phyloP scores from a whole-genome alignment of 2,888 invertebrate genomes.

The Synanthedon andrenaeformis region DNA sequence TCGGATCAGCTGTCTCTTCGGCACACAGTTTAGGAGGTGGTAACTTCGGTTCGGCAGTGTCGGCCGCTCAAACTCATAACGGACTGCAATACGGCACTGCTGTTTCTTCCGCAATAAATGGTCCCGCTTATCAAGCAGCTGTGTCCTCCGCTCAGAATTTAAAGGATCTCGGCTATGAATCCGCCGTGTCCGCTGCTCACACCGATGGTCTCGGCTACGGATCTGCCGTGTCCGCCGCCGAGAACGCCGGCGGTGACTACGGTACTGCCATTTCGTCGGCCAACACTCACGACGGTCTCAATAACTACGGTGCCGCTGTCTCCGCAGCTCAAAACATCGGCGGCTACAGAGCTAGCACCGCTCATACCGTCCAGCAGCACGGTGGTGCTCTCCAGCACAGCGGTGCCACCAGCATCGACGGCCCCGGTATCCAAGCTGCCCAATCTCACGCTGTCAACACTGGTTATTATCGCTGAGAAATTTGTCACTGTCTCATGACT shows the following conservation, averaged over 20 bases:
- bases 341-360: slow-evolving; percentile 30
- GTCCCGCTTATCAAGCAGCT: slow-evolving; percentile 21
- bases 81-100: slow-evolving; percentile 24
- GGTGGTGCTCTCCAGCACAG: slow-evolving; percentile 30
- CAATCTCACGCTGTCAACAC: slow-evolving; percentile 44
- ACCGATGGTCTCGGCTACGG: slow-evolving; percentile 22
- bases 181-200: slow-evolving; percentile 16
- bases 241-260: slow-evolving; percentile 19
- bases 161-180: slow-evolving; percentile 18
- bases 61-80: slow-evolving; percentile 32
- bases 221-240: slow-evolving; percentile 31
- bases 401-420: slow-evolving; percentile 41
- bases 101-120: slow-evolving; percentile 18
- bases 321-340: slow-evolving; percentile 37
- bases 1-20: slow-evolving; percentile 24
- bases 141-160: slow-evolving; percentile 24
- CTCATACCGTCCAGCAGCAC: slow-evolving; percentile 36
- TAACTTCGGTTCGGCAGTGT: slow-evolving; percentile 29
- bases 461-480: slow-evolving; percentile 30
- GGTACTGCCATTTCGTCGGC: slow-evolving; percentile 27
- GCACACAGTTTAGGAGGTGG: slow-evolving; percentile 36
- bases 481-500: slow-evolving; percentile 2
- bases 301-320: slow-evolving; percentile 26
- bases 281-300: slow-evolving; percentile 23
- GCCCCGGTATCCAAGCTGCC: slow-evolving; percentile 39